These are phyloP conservation scores for Cyprinodon tularosa DNA, from an alignment of 2,113 vertebrate species.

Conservation along the genomic window DNA sequence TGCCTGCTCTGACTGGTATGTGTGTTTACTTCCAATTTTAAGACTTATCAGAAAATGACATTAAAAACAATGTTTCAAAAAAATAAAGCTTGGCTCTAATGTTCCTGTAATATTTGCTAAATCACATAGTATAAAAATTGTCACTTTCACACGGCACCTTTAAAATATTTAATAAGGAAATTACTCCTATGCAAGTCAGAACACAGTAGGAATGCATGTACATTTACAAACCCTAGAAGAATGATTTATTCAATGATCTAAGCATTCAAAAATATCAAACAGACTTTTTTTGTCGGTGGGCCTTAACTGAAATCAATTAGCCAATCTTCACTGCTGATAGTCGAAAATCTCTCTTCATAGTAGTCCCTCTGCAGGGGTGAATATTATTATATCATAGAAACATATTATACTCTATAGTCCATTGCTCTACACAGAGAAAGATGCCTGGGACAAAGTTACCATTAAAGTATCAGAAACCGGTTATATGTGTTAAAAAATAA, in stretches of 20 bases:
- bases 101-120: not conserved
- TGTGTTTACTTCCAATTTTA: no score
- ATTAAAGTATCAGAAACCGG: not conserved
- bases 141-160: not conserved
- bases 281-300: slow-evolving; percentile 39
- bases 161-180: not conserved
- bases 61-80: no score
- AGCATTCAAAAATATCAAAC: slow-evolving; percentile 14
- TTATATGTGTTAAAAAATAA: not conserved
- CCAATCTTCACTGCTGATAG: slow-evolving; percentile 16
- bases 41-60: no score
- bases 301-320: slow-evolving; percentile 35
- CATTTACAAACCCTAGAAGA: not conserved
- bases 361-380: slow-evolving; percentile 8
- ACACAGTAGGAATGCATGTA: not conserved
- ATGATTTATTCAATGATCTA: not conserved
- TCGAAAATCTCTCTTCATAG: slow-evolving; percentile 16
- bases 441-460: not conserved
- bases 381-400: slow-evolving; percentile 17
- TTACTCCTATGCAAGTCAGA: not conserved
- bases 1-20: no score
- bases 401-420: not conserved
- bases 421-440: not conserved
- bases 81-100: not conserved
- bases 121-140: not conserved